A percentile compares a stretch with the other conserved stretches of the same genome.
Evolutionary conservation across 1,140 invertebrate species (phyloP).

Genomic region (Drosophila sproati): DNA sequence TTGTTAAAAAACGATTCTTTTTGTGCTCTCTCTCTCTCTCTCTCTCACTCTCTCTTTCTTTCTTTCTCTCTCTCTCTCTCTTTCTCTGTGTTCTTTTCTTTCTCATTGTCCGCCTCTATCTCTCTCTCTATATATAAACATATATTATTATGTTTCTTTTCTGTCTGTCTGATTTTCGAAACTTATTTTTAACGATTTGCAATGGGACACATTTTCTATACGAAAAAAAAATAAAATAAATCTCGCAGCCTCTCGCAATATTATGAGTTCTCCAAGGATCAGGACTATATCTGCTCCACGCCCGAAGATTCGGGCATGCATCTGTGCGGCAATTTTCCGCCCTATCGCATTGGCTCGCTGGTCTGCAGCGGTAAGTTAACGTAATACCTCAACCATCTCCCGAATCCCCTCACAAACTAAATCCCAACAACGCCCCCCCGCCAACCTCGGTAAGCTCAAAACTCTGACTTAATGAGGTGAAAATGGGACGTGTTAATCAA

Average conservation of each 20-base stretch:
- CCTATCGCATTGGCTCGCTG: slow-evolving; percentile 89
- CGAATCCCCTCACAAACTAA: not conserved
- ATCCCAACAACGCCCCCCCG: not conserved
- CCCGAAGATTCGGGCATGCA: slow-evolving; percentile 98
- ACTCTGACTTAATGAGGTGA: slow-evolving; percentile 71
- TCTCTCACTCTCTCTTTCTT: slow-evolving; percentile 19
- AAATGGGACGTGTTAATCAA: slow-evolving; percentile 76
- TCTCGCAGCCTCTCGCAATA: slow-evolving; percentile 88
- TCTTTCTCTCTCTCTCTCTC: slow-evolving; percentile 18
- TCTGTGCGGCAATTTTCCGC: slow-evolving; percentile 94
- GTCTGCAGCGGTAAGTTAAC: slow-evolving; percentile 88
- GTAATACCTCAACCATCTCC: not conserved
- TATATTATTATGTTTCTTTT: slow-evolving; percentile 37
- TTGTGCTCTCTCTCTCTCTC: not conserved
- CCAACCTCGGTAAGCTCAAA: slow-evolving; percentile 25
- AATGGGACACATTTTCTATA: slow-evolving; percentile 38
- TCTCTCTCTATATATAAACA: slow-evolving; percentile 42
- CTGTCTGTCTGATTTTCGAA: slow-evolving; percentile 55
- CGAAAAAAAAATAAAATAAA: not conserved
- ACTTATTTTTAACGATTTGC: slow-evolving; percentile 53
- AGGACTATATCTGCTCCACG: slow-evolving; percentile 98
- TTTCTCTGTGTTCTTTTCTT: slow-evolving; percentile 32
- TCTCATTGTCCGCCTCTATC: not conserved
- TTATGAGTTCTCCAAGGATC: slow-evolving; percentile 93
- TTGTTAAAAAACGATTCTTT: slow-evolving; percentile 27